Base-by-base conservation (phyloP, 2,797 vertebrate genomes). In the Myoxocephalus aenaeus region DNA sequence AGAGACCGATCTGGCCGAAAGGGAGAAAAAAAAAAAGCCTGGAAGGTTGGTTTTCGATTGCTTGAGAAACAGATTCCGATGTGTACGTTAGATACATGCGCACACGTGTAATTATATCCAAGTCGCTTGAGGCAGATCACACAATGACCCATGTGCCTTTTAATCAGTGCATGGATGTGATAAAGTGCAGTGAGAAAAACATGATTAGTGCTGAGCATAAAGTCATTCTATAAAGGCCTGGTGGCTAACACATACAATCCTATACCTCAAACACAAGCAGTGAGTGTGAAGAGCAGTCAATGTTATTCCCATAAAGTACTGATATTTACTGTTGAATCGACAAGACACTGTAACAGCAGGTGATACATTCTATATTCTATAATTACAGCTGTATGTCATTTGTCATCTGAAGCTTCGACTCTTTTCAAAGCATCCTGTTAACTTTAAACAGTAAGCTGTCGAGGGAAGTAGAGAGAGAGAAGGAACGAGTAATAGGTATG, bases 81-180 rank as follows among this genome's bases (percentile, higher is more conserved):
- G 68, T 79, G 64, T 42, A 81, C 67, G 68, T 57, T 63, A 70
- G 64, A 84, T 67, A 77, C 1, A 15, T 32, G 56, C 75, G 50
- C 48, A 58, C 61, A 70, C 64, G 75, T 48, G 44, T 80, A 81
- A 90, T 91, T 82, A 79, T 76, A 65, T 79, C 8, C 2, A 70
- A 84, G 76, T 79, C 20, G 14, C 79, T 77, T 6, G 12, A 67
- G 59, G 85, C 63, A 70, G 77, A 87, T 90, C 77, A 58, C 78
- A 87, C 73, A 84, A 79, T 91, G 84, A 76, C 70, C 78, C 75
- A 56, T 56, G 70, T 2, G 36, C 40, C 73, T 70, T 87, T 89
- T 90, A 92, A 91, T 92, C 88, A 90, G 76, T 42, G 46, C 57
- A 80, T 62, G 50, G 72, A 66, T 80, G 83, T 20, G 75, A 84